phyloP scores from a whole-genome alignment of 2,113 vertebrate genomes.

The Rhodinocichla rosea region DNA sequence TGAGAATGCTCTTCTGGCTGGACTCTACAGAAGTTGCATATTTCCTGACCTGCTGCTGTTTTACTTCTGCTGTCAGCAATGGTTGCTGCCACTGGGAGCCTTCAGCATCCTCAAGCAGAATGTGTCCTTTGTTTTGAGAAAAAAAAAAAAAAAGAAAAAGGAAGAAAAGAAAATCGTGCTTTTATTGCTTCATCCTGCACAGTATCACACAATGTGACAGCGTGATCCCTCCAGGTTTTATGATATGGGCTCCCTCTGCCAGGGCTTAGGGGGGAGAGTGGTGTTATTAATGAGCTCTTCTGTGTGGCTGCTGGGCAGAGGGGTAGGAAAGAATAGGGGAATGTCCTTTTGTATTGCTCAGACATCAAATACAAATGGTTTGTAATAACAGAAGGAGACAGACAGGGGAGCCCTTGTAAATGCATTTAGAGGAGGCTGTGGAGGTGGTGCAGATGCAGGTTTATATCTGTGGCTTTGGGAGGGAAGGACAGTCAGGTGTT shows the following conservation, averaged over 20 bases:
- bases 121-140: neutral
- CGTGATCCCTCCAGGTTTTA: neutral
- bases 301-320: neutral
- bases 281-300: neutral
- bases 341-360: neutral
- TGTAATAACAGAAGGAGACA: conserved; percentile 42
- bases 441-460: neutral
- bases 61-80: neutral
- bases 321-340: neutral
- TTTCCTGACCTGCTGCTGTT: neutral
- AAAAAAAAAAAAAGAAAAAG: too few species aligned
- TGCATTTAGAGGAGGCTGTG: neutral
- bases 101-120: neutral
- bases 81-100: neutral
- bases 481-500: neutral
- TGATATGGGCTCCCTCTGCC: neutral
- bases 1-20: neutral
- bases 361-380: neutral
- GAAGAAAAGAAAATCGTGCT: neutral
- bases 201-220: neutral
- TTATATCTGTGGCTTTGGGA: neutral
- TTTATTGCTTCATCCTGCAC: neutral
- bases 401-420: conserved; percentile 47
- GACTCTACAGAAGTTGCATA: neutral
- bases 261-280: neutral